phyloP scores from a whole-genome alignment of 2,888 invertebrate genomes.

The Scaptomyza cyrtandrae region DNA sequence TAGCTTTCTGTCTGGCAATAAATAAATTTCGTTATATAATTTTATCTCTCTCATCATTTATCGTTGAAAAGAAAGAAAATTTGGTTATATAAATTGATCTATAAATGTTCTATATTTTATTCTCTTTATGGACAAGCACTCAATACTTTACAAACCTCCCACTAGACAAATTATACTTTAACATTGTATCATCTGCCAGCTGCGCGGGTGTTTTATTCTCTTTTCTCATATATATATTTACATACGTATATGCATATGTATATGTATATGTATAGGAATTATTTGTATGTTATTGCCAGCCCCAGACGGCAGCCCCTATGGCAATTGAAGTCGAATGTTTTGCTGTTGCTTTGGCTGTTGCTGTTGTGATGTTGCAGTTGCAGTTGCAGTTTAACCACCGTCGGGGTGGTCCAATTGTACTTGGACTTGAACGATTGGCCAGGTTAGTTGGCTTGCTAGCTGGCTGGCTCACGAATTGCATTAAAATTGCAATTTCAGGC shows the following conservation, averaged over 20 bases:
- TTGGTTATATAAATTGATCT: neutral
- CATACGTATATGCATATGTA: neutral
- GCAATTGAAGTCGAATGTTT: slow-evolving; percentile 22
- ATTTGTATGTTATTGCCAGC: slow-evolving; percentile 26
- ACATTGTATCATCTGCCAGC: slow-evolving; percentile 23
- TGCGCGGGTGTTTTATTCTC: slow-evolving; percentile 33
- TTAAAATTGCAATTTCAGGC: slow-evolving; percentile 83
- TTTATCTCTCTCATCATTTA: too few species aligned
- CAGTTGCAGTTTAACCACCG: slow-evolving; percentile 27
- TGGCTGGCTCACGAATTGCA: slow-evolving; percentile 82
- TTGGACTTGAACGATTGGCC: slow-evolving; percentile 77
- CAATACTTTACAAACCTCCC: slow-evolving; percentile 45
- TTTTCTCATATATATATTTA: slow-evolving; percentile 4
- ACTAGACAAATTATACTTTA: slow-evolving; percentile 27
- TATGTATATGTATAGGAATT: neutral
- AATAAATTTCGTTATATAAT: neutral
- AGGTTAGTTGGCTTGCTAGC: slow-evolving; percentile 14
- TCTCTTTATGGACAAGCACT: neutral
- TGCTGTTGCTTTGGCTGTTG: slow-evolving; percentile 6
- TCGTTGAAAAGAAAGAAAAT: too few species aligned
- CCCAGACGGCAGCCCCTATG: slow-evolving; percentile 46
- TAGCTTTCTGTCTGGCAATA: too few species aligned
- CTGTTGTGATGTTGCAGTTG: slow-evolving; percentile 12
- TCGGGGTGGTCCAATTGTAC: slow-evolving; percentile 80
- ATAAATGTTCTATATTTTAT: neutral